Evolutionary conservation across 2,113 vertebrate species (phyloP).

Genomic region (Ictalurus punctatus): DNA sequence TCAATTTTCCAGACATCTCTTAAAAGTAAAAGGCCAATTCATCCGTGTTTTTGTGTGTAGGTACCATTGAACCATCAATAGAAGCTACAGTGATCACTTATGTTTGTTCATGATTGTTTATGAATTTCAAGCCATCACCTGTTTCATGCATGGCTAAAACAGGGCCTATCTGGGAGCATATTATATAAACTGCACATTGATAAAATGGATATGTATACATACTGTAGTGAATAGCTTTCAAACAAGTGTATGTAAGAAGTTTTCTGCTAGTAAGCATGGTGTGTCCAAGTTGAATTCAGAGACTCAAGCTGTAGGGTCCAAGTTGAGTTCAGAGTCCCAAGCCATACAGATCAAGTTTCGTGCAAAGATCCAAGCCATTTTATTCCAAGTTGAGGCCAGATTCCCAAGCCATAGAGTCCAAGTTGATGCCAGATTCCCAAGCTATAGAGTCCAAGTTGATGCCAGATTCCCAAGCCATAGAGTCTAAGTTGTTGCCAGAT

Average conservation of each 20-base stretch:
- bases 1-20: neutral
- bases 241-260: neutral
- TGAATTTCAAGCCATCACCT: neutral
- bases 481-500: neutral
- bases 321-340: neutral
- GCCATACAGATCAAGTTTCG: neutral
- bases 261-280: neutral
- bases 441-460: neutral
- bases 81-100: neutral
- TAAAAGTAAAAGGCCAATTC: neutral
- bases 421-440: neutral
- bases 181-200: neutral
- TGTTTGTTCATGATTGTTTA: conserved; percentile 13
- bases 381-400: neutral
- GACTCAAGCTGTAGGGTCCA: neutral
- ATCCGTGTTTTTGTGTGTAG: neutral
- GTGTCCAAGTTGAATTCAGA: neutral
- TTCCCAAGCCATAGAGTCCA: neutral
- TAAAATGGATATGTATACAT: neutral
- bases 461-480: neutral
- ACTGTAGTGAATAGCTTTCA: neutral
- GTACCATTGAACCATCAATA: neutral
- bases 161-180: too few species aligned
- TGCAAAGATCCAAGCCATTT: neutral
- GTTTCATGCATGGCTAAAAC: conserved; percentile 4